These are phyloP conservation scores for Crax fasciolata DNA, from an alignment of 2,797 vertebrate species.

Conservation along the genomic window DNA sequence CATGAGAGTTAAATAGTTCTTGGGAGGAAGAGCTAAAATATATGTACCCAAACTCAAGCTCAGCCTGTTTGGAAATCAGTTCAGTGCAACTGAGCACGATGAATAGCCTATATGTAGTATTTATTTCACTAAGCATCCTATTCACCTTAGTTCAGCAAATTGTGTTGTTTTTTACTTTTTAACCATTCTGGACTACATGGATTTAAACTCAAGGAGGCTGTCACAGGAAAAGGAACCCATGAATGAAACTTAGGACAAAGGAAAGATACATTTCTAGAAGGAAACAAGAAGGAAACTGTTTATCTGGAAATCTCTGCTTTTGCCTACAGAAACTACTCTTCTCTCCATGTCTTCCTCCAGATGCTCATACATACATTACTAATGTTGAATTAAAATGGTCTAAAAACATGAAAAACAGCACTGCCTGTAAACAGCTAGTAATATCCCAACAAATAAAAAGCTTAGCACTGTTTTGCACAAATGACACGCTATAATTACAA, in stretches of 20 bases:
- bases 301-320: neutral
- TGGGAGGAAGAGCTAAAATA: neutral
- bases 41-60: neutral
- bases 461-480: neutral
- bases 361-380: neutral
- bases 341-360: neutral
- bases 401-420: neutral
- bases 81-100: neutral
- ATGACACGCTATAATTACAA: slow-evolving; percentile 2
- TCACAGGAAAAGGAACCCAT: neutral
- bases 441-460: neutral
- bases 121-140: neutral
- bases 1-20: neutral
- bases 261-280: neutral
- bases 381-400: neutral
- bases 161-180: neutral
- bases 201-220: neutral
- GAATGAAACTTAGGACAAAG: neutral
- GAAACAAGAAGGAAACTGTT: neutral
- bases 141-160: neutral
- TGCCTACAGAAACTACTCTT: neutral
- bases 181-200: neutral
- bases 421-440: neutral
- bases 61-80: neutral
- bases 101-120: neutral